Base-by-base conservation (phyloP, 2,797 vertebrate species). In the Cyclopterus lumpus region DNA sequence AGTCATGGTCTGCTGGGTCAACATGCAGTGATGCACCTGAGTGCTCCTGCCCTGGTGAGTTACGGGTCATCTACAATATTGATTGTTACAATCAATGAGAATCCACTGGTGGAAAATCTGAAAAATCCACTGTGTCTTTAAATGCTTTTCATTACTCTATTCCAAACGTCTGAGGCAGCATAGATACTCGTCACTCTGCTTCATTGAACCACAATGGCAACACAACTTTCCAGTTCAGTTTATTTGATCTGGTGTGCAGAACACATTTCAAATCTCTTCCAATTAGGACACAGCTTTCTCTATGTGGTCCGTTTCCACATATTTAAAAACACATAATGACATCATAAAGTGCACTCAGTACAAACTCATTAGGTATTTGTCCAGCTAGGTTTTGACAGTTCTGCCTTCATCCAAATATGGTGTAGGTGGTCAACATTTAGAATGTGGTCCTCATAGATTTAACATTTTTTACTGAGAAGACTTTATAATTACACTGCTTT, bases 1-100 rank as follows among this genome's bases (percentile, higher is more conserved):
- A 18, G 36, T 20, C 32, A 57, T 15, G 42, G 34, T 71, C 61
- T 75, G 34, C 8, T 6, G 36, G 59, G 59, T 81, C 69, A 73
- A 32, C 49, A 3, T 73, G 57, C n/a, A 42, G 15, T 61, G n/a
- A 75, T 69, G 38, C 48, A 67, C 46, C 8, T 49, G 22, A 76
- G 14, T 14, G n/a, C 18, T 51, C 70, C 34, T 64, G 71, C 2
- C 32, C 54, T 38, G 3, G 15, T 65, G 61, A 44, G 26, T 42
- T 67, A 36, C 49, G 1, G 70, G 64, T 71, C 67, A 55, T 54
- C 42, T 18, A n/a, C 58, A 40, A 30, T 66, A 82, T 83, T 7
- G 68, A 83, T 75, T 44, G 10, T 53, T 57, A 12, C 1, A 48
- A 88, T 80, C 71, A 68, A 75, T 85, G 24, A 49, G 7, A 79